These are phyloP conservation scores for Beaufortia kweichowensis DNA, from an alignment of 2,113 vertebrate species.

Conservation along the genomic window DNA sequence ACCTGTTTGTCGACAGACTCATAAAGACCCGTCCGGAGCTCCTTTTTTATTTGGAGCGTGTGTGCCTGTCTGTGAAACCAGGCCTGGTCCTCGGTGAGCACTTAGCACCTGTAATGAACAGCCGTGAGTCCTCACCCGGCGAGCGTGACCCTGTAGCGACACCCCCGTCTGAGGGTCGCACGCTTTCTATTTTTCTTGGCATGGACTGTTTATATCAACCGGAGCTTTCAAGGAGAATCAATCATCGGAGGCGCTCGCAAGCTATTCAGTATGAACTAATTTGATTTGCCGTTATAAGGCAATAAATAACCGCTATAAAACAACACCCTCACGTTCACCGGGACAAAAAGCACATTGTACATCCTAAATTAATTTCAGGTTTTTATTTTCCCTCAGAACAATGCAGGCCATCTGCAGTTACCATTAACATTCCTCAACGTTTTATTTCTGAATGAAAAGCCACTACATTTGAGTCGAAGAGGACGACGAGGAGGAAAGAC, in stretches of 20 bases:
- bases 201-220: slow-evolving; percentile 57
- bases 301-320: slow-evolving; percentile 76
- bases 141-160: slow-evolving; percentile 33
- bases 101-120: slow-evolving; percentile 72
- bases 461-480: slow-evolving; percentile 13
- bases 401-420: slow-evolving; percentile 51
- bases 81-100: slow-evolving; percentile 63
- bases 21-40: slow-evolving; percentile 58
- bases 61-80: slow-evolving; percentile 39
- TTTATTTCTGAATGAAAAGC: slow-evolving; percentile 65
- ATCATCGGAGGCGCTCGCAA: slow-evolving; percentile 57
- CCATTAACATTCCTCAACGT: slow-evolving; percentile 62
- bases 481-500: slow-evolving; percentile 9
- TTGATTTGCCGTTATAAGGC: slow-evolving; percentile 74
- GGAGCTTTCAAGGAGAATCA: slow-evolving; percentile 63
- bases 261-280: slow-evolving; percentile 71
- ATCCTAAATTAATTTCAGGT: slow-evolving; percentile 71
- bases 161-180: slow-evolving; percentile 31
- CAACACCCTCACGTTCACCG: slow-evolving; percentile 47
- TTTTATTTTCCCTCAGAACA: slow-evolving; percentile 45
- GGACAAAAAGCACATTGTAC: slow-evolving; percentile 70
- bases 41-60: slow-evolving; percentile 45
- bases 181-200: slow-evolving; percentile 68
- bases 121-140: slow-evolving; percentile 46
- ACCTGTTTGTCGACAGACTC: slow-evolving; percentile 56